Evolutionary conservation across 1,140 invertebrate genomes (phyloP), one percentile per base, ranked within the genome.

Genomic region (Aphaenogaster rudis): DNA sequence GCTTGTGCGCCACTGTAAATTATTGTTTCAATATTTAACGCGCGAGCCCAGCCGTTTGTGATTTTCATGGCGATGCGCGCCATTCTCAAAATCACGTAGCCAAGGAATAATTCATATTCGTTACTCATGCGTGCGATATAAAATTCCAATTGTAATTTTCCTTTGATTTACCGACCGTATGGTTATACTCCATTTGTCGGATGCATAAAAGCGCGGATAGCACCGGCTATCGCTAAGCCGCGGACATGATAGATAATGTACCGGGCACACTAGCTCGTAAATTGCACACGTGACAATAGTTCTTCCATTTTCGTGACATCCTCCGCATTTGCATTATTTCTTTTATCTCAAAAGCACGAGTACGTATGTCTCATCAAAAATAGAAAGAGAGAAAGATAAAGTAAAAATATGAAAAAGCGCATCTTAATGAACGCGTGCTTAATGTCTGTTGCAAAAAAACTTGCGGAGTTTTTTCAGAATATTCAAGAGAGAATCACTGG

Each of bases 221-320:
- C n/a, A 2, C 50, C 15, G 15, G 78, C 50, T 54, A 81, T 50
- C 4, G 52, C 57, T 72, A 77, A 59, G 57, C 50, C 45, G 78
- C 15, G 9, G 48, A 87, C 72, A 79, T 86, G 28, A 88, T 87
- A 54, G 88, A 87, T 90, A 87, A 90, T 84, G 57, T 77, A 86
- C 77, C 74, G 15, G 48, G 52, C 63, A 84, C 67, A 77, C 66
- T 42, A 59, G 59, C 42, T 78, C 72, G 61, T 90, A 87, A 90
- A 90, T 90, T 63, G 74, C 71, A 63, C 54, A 90, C 88, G 74
- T 90, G 74, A 90, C 86, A 36, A 33, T 78, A 76, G 81, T 42
- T 67, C 66, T 85, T 42, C 61, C 15, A 48, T 59, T 82, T 45
- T 82, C 15, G 7, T 36, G 9, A 48, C 80, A 59, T 3, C 7